Evolutionary conservation across 2,797 vertebrate genomes (phyloP).

Genomic region (Tarsius wallacei): DNA sequence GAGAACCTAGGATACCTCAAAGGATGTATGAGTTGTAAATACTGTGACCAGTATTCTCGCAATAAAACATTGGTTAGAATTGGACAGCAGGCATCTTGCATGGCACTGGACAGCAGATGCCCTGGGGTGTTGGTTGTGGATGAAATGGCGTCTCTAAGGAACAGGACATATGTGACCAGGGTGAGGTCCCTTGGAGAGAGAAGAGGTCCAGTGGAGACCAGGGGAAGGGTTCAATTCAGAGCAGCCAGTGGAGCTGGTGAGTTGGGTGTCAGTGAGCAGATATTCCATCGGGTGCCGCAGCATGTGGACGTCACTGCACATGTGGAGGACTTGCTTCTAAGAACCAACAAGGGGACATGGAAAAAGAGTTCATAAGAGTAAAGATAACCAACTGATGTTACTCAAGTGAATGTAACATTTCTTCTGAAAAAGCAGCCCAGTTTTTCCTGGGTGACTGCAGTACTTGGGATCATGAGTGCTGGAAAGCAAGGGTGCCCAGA

Average conservation of each 20-base stretch:
- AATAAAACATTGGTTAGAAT: fast-evolving
- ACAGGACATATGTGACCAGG: fast-evolving
- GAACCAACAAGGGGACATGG: background rate
- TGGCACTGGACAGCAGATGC: fast-evolving
- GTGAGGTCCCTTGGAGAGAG: background rate
- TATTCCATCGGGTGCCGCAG: fast-evolving
- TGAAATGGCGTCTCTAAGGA: background rate
- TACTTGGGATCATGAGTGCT: fast-evolving
- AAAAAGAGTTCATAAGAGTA: fast-evolving
- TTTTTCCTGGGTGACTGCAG: no score
- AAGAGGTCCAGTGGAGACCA: fast-evolving
- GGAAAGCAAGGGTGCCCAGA: no score
- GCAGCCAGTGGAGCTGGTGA: fast-evolving
- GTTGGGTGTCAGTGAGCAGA: fast-evolving
- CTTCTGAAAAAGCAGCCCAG: background rate
- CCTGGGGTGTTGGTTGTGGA: background rate
- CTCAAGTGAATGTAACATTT: background rate
- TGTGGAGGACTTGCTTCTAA: background rate
- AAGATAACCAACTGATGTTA: background rate
- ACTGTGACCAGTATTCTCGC: fast-evolving
- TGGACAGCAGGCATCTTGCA: fast-evolving
- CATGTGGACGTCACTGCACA: background rate
- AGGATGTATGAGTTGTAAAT: fast-evolving
- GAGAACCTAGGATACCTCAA: background rate
- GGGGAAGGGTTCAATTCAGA: fast-evolving